A percentile compares a stretch with the other conserved stretches of the same genome.
Conservation (phyloP, 37 sponge, comb jelly and placozoan genomes). For the Spongilla lacustris region DNA sequence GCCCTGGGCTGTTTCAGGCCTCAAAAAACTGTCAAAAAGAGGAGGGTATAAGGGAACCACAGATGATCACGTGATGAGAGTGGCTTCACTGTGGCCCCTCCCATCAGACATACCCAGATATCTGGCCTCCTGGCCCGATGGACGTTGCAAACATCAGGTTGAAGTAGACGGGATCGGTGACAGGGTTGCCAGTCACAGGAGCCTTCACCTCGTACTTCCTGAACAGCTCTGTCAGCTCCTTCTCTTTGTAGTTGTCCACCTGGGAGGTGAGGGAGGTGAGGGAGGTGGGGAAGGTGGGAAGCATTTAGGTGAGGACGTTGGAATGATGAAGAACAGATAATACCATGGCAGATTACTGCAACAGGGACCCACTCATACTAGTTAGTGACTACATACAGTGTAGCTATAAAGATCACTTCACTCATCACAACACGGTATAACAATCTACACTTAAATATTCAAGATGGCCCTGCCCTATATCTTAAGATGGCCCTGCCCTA, state of each 20-base stretch:
- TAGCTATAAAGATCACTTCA: no score
- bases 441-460: no score
- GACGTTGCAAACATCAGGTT: constrained; percentile 97
- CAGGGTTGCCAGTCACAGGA: constrained; percentile 81
- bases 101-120: constrained; percentile 72
- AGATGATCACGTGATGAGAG: no score
- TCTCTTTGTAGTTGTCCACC: constrained; percentile 74
- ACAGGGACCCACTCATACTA: no score
- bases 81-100: background rate
- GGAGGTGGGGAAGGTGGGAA: background rate
- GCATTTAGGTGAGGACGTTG: background rate
- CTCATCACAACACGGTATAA: no score
- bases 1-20: constrained; percentile 99
- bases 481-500: no score
- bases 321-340: background rate
- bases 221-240: constrained; percentile 81
- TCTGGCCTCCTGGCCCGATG: constrained; percentile 87
- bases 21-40: constrained; percentile 85
- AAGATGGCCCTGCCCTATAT: no score
- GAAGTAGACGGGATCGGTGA: constrained; percentile 86
- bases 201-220: constrained; percentile 73
- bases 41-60: no score
- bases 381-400: no score
- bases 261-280: constrained; percentile 26
- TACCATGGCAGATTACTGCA: no score